Base-by-base conservation (phyloP, 2,888 invertebrate genomes). In the Nudaria mundana region DNA sequence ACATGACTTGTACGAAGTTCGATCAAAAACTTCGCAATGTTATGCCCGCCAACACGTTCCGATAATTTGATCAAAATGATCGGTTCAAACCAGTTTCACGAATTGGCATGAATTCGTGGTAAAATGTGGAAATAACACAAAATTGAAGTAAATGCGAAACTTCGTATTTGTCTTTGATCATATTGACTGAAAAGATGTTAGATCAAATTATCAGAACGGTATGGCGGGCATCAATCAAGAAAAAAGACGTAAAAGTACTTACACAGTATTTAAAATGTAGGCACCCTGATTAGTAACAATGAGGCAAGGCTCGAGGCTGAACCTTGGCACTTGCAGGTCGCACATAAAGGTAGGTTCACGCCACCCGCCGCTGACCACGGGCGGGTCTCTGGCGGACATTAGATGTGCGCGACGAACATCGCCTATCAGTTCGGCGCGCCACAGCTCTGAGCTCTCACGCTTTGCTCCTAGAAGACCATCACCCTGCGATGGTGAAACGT, bases 221-320 rank as follows among this genome's bases (percentile, higher is more conserved):
- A n/a, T n/a, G n/a, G n/a, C n/a, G n/a, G n/a, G n/a, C n/a, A n/a
- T n/a, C n/a, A n/a, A n/a, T n/a, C n/a, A n/a, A n/a, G n/a, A n/a
- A n/a, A n/a, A n/a, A n/a, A n/a, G n/a, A n/a, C n/a, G 4, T 5
- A 18, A 15, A 26, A 3, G 3, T 22, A 76, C 87, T 83, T 65
- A 89, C 89, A 85, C 80, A 39, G 88, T 88, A 40, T 80, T 86
- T 32, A 92, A 66, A 35, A 91, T 79, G 58, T 91, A 92, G 16
- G 91, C 90, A 10, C 90, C 90, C 34, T 79, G 72, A 16, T 81
- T 83, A 2, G 92, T 92, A 11, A 92, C 76, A 5, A 92, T 66
- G 1, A 92, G 71, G 54, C 92, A 92, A 0, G 85, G 76, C 44
- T 90, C 88, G 3, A 90, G 49, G 6, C 63, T 65, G 38, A 89